Conservation (phyloP, 2,797 vertebrate genomes). For the Lithobates sylvaticus region DNA sequence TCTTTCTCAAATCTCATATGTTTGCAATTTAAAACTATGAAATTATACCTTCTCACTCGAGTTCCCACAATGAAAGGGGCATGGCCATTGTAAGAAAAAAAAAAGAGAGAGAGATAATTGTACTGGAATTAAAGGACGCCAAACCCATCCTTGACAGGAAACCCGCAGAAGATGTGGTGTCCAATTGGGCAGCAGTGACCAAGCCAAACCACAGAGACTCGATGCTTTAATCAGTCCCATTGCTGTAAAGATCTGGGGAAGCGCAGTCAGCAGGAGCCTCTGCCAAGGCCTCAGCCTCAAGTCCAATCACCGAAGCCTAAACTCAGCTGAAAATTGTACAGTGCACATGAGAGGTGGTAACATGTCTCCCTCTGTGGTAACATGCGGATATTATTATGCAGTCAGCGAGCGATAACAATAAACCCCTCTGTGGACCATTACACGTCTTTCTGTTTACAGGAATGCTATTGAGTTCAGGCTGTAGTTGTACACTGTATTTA, state of each 20-base stretch:
- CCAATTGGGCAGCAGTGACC: slow-evolving; percentile 67
- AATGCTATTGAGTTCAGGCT: not conserved
- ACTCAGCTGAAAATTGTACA: slow-evolving; percentile 62
- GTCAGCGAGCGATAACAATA: slow-evolving; percentile 55
- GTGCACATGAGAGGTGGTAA: slow-evolving; percentile 17
- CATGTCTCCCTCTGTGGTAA: slow-evolving; percentile 61
- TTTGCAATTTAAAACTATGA: slow-evolving; percentile 53
- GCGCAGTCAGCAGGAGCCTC: slow-evolving; percentile 63
- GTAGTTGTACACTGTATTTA: slow-evolving; percentile 16
- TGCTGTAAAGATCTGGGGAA: slow-evolving; percentile 69
- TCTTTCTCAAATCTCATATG: slow-evolving; percentile 42
- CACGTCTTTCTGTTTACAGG: slow-evolving; percentile 34
- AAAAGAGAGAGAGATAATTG: slow-evolving; percentile 55
- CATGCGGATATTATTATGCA: slow-evolving; percentile 63
- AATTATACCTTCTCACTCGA: slow-evolving; percentile 58
- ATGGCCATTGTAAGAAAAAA: slow-evolving; percentile 43
- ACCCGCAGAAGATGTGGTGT: slow-evolving; percentile 69
- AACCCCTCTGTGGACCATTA: slow-evolving; percentile 40
- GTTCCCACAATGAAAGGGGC: slow-evolving; percentile 60
- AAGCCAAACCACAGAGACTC: slow-evolving; percentile 69
- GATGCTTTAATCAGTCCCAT: slow-evolving; percentile 57
- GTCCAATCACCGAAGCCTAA: slow-evolving; percentile 66
- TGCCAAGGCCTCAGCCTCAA: slow-evolving; percentile 62
- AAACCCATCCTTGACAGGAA: slow-evolving; percentile 64
- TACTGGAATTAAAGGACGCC: slow-evolving; percentile 54